Percentiles rank a stretch among this genome's conserved stretches.
These are phyloP conservation scores for Emys orbicularis DNA, from an alignment of 2,797 vertebrate species.

Conservation along the genomic window DNA sequence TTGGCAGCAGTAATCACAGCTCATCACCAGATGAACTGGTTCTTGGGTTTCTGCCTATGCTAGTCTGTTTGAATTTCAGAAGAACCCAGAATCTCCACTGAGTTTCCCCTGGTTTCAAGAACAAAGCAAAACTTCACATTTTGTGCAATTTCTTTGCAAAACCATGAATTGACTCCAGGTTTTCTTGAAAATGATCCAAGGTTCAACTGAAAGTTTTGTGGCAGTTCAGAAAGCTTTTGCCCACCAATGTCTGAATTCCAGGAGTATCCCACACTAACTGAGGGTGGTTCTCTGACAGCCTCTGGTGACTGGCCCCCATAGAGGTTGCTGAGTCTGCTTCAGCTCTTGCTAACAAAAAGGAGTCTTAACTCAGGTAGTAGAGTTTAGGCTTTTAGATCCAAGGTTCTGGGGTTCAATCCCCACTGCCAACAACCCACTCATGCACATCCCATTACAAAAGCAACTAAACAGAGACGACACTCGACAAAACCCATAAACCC, in stretches of 20 bases:
- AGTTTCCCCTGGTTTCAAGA: background rate
- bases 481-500: background rate
- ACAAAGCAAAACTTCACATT: background rate
- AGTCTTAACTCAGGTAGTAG: background rate
- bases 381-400: background rate
- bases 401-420: background rate
- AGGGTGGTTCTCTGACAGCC: background rate
- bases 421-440: background rate
- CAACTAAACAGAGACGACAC: background rate
- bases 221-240: background rate
- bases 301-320: background rate
- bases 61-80: background rate
- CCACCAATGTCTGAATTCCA: background rate
- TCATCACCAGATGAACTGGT: background rate
- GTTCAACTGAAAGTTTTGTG: background rate
- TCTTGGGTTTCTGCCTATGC: background rate
- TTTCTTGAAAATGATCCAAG: background rate
- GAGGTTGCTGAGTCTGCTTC: background rate
- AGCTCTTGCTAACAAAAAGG: background rate
- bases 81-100: background rate
- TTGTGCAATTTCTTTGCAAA: background rate
- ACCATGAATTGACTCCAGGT: background rate
- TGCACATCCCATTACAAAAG: background rate
- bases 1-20: background rate
- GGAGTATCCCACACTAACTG: background rate